These are phyloP conservation scores for Galendromus occidentalis DNA, from an alignment of 1,140 invertebrate species.

Conservation along the genomic window DNA sequence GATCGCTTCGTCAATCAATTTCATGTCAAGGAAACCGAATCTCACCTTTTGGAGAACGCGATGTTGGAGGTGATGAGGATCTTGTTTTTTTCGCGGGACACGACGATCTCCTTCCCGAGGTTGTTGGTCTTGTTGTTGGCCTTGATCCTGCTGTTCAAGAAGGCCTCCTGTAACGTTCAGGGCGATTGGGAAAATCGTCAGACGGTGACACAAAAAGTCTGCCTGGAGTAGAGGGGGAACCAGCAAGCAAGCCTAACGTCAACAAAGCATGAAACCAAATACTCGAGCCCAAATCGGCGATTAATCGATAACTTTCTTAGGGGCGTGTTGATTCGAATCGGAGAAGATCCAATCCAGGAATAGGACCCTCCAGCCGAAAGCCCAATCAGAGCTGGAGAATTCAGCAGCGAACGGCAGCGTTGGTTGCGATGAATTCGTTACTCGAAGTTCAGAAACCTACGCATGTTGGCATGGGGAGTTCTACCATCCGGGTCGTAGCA, in stretches of 20 bases:
- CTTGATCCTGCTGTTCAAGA: slow-evolving; percentile 81
- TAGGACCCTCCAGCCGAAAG: slow-evolving; percentile 3
- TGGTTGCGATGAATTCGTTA: no score
- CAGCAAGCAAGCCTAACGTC: no score
- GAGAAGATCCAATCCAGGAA: background rate
- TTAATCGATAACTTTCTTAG: background rate
- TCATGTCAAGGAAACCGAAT: no score
- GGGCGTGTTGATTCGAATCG: background rate
- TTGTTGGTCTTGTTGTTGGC: slow-evolving; percentile 88
- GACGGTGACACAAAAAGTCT: no score
- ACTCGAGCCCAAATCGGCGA: background rate
- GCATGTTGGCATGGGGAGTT: background rate
- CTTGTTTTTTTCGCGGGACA: slow-evolving; percentile 81
- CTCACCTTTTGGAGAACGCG: slow-evolving; percentile 77
- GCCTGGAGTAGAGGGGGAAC: no score
- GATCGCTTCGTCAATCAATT: no score
- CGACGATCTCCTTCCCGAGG: slow-evolving; percentile 63
- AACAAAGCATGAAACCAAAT: slow-evolving; percentile 19
- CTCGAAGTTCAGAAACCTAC: background rate
- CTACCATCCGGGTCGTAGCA: background rate
- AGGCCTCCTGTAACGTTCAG: slow-evolving; percentile 61
- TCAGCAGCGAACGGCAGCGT: no score
- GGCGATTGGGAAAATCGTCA: no score
- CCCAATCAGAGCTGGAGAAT: background rate
- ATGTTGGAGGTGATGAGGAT: slow-evolving; percentile 67